These are phyloP conservation scores for Natrix natrix DNA, from an alignment of 2,797 vertebrate species.

Conservation along the genomic window DNA sequence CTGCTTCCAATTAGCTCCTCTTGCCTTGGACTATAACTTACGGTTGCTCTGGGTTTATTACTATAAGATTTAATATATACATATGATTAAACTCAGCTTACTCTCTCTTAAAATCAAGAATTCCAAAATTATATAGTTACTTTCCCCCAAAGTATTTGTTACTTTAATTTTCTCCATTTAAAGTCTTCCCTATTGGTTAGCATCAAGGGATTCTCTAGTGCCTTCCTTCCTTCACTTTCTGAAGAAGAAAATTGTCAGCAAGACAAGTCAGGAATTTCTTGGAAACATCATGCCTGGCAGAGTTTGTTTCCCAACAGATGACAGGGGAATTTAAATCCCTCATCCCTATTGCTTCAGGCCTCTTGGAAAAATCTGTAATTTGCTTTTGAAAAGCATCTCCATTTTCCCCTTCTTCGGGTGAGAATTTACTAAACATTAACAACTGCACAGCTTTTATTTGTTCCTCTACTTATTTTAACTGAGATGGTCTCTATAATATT, in stretches of 20 bases:
- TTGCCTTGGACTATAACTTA: background rate
- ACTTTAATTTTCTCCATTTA: background rate
- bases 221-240: background rate
- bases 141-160: background rate
- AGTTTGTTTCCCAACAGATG: background rate
- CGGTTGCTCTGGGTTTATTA: background rate
- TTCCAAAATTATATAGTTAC: background rate
- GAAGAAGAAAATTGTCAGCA: background rate
- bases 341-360: background rate
- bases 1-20: background rate
- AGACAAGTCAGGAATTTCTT: background rate
- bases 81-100: background rate
- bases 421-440: background rate
- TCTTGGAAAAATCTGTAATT: background rate
- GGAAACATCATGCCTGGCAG: background rate
- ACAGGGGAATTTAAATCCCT: background rate
- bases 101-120: background rate
- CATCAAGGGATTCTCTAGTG: background rate
- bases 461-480: background rate
- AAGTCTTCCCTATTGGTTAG: background rate
- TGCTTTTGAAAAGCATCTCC: background rate
- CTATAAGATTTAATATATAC: background rate
- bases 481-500: background rate
- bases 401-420: background rate
- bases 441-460: background rate